These are phyloP conservation scores for Augochlora pura DNA, from an alignment of 1,140 invertebrate species.

Conservation along the genomic window DNA sequence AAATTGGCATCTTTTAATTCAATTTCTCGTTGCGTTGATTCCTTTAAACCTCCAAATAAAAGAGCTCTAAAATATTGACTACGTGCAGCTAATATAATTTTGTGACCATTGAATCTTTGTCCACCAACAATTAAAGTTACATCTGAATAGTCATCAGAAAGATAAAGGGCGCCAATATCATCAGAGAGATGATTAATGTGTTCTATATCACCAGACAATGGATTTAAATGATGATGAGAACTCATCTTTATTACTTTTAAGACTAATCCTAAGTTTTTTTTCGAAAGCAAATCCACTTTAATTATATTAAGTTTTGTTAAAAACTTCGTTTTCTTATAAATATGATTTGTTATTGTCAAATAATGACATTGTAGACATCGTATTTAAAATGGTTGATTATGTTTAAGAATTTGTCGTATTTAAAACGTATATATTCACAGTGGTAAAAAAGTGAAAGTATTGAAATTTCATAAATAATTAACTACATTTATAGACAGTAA, in stretches of 20 bases:
- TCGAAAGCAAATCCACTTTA: neutral
- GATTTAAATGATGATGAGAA: slow-evolving; percentile 53
- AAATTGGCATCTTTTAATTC: slow-evolving; percentile 92
- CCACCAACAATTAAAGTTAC: slow-evolving; percentile 93
- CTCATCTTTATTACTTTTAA: slow-evolving; percentile 46
- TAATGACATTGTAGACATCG: neutral
- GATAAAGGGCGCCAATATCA: slow-evolving; percentile 87
- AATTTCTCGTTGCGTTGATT: slow-evolving; percentile 90
- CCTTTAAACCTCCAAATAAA: slow-evolving; percentile 94
- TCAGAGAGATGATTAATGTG: slow-evolving; percentile 52
- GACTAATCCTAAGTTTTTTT: neutral
- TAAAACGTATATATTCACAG: neutral
- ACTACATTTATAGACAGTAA: neutral
- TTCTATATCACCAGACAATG: slow-evolving; percentile 50
- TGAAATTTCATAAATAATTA: neutral
- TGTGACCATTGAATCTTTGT: slow-evolving; percentile 91
- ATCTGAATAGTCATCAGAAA: slow-evolving; percentile 95
- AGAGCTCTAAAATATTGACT: slow-evolving; percentile 97
- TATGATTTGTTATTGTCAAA: neutral
- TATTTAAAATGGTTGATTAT: neutral
- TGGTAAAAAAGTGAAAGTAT: neutral
- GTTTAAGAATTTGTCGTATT: neutral
- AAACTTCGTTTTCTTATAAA: slow-evolving; percentile 1
- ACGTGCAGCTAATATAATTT: slow-evolving; percentile 94
- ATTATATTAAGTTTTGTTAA: neutral